Conservation (phyloP, 2,797 vertebrate species). For the Carcharodon carcharias region DNA sequence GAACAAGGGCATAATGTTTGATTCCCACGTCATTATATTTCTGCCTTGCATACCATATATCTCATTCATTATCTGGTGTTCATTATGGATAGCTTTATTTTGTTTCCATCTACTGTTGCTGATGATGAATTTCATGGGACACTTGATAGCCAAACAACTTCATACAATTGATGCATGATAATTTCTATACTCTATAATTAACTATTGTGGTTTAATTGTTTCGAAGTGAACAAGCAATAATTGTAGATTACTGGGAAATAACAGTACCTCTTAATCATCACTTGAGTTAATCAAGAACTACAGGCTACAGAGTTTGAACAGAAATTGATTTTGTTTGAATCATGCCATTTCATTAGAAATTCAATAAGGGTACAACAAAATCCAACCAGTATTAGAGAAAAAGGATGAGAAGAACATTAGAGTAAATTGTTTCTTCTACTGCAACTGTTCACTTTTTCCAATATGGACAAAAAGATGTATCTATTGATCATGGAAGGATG, state of each 20-base stretch:
- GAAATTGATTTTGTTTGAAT: neutral
- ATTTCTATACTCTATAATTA: neutral
- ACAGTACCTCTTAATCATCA: neutral
- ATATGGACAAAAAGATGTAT: neutral
- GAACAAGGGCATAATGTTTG: too few species aligned
- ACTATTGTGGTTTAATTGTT: neutral
- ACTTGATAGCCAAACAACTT: neutral
- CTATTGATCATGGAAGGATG: neutral
- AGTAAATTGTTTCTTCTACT: neutral
- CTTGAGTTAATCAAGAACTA: neutral
- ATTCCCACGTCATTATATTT: neutral
- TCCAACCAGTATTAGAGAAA: neutral
- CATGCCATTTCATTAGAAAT: neutral
- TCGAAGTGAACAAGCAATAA: neutral
- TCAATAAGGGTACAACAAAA: neutral
- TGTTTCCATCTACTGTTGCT: neutral
- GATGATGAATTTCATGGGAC: neutral
- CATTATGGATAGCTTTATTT: neutral
- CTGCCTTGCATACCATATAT: neutral
- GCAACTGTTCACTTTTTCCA: neutral
- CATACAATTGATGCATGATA: neutral
- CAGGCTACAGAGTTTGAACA: neutral
- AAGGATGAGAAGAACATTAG: neutral
- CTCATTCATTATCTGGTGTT: neutral
- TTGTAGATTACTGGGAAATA: neutral